Conservation (phyloP, 2,888 invertebrate species). For the Rambutsinella grinnellia region DNA sequence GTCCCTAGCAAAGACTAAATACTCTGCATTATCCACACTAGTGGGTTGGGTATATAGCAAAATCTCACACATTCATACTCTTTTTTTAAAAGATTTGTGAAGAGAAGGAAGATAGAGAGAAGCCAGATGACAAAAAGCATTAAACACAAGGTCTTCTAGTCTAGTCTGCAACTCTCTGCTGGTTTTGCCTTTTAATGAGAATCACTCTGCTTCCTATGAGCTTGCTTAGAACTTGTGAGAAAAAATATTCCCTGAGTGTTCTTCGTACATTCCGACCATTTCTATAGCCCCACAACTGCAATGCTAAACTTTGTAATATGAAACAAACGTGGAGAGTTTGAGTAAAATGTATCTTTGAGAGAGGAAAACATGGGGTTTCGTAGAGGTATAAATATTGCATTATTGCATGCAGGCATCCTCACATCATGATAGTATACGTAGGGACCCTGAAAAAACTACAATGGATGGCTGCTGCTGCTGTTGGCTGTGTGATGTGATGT, state of each 20-base stretch:
- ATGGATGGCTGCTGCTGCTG: slow-evolving; percentile 3
- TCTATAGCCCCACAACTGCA: too few species aligned
- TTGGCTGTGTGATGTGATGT: slow-evolving; percentile 6
- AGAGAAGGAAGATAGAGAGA: neutral
- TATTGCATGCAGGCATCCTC: neutral
- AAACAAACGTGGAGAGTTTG: neutral
- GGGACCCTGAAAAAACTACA: slow-evolving; percentile 15
- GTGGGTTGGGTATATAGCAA: too few species aligned
- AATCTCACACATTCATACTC: neutral
- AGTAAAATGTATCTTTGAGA: neutral
- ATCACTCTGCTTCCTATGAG: too few species aligned
- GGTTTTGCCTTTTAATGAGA: neutral
- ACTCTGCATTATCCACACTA: too few species aligned
- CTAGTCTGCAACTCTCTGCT: neutral
- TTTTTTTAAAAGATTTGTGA: neutral
- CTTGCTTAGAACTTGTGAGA: too few species aligned
- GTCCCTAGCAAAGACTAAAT: neutral
- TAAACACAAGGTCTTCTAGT: neutral
- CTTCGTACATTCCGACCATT: too few species aligned
- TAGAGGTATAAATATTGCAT: neutral
- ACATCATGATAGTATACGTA: neutral
- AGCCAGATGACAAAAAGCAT: neutral
- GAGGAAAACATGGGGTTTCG: too few species aligned
- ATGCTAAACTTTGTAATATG: neutral
- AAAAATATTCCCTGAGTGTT: too few species aligned